Evolutionary conservation across 2,888 invertebrate genomes (phyloP), one percentile per base, ranked within the genome.

Genomic region (Xestia xanthographa): DNA sequence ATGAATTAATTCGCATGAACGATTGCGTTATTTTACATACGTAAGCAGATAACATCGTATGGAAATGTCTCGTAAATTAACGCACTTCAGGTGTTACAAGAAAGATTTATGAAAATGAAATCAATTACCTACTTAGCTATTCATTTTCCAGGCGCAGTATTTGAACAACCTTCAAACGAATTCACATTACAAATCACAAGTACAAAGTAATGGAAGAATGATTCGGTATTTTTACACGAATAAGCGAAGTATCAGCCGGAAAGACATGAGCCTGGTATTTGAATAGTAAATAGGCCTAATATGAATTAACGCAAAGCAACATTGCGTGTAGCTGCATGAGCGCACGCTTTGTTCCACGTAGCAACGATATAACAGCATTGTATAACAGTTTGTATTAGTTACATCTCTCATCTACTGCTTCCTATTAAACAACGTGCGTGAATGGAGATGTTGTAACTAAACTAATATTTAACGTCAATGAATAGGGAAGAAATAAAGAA

Each of bases 291-390:
- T 79, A 45, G 56, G 67, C 50, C 53, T 67, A 80, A 70, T 80
- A 76, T 71, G 26, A 82, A 81, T 83, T 83, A 85, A 62, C 65
- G 68, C 65, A 87, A 84, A 80, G 87, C 86, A 87, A 88, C 80
- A 83, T 89, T 83, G 89, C 89, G 83, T 89, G 90, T 77, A 29
- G 34, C 62, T 22, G 38, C 45, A 45, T 26, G 63, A 65, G 60
- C 72, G 68, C 70, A 76, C 68, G 60, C 75, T 20, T 56, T 62
- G 67, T 82, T 84, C 70, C 84, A 82, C 73, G 43, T 72, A 80
- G 75, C 34, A 60, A 79, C 76, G 68, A 78, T 74, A 78, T 75
- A 77, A 78, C 60, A 60, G n/a, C 56, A 63, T 84, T 84, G 73
- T 75, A 73, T 77, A 85, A 81, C 66, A 14, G n/a, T 53, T 50